Evolutionary conservation across 2,797 vertebrate genomes (phyloP).

Genomic region (Hypotaenidia okinawae): DNA sequence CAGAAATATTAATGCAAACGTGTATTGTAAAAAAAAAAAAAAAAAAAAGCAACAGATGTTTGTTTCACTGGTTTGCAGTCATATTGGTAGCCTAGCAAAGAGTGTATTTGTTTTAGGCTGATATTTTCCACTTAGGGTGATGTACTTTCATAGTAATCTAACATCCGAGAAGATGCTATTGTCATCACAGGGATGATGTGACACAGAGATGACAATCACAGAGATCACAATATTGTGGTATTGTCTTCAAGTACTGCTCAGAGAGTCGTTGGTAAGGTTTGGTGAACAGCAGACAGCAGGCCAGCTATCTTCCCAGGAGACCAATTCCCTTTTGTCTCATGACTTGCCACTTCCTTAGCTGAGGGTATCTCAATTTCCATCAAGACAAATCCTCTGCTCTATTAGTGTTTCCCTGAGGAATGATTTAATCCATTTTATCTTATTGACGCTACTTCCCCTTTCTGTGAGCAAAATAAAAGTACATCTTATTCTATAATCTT

Average conservation of each 20-base stretch:
- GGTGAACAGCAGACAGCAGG: not conserved
- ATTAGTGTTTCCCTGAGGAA: not conserved
- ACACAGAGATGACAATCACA: not conserved
- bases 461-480: not conserved
- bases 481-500: not conserved
- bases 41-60: fast-evolving
- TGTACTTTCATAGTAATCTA: not conserved
- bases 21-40: not conserved
- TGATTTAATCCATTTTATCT: not conserved
- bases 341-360: not conserved
- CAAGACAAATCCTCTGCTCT: not conserved
- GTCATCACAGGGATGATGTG: not conserved
- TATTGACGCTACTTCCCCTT: not conserved
- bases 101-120: not conserved
- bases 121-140: not conserved
- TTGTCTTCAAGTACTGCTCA: not conserved
- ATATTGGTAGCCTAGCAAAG: not conserved
- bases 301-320: not conserved
- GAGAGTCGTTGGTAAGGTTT: not conserved
- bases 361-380: not conserved
- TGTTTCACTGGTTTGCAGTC: not conserved
- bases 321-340: not conserved
- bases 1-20: not conserved
- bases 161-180: not conserved
- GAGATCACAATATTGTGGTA: not conserved